Percentiles rank a stretch among this genome's conserved stretches.
Evolutionary conservation across 2,888 invertebrate species (phyloP).

Genomic region (Listrodromus nycthemerus): DNA sequence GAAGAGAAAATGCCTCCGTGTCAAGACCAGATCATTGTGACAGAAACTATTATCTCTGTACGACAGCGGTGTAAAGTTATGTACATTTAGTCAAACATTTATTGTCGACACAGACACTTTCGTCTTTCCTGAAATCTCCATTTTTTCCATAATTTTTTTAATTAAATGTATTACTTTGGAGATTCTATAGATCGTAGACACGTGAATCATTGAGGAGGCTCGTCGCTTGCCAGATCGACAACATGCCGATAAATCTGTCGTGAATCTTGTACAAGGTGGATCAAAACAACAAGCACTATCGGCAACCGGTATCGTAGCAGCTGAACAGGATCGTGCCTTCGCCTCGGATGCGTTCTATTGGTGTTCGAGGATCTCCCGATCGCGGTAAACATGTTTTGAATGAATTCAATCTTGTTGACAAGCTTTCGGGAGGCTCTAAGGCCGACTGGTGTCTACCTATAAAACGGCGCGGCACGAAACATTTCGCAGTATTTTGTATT

Average conservation of each 20-base stretch:
- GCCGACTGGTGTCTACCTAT: constrained; percentile 72
- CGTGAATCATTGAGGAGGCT: no score
- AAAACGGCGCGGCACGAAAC: constrained; percentile 70
- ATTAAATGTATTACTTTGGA: no score
- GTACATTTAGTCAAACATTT: no score
- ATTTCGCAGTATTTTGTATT: constrained; percentile 63
- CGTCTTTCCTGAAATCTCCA: no score
- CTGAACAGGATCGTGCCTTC: constrained; percentile 75
- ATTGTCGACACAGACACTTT: no score
- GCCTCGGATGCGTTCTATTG: constrained; percentile 71
- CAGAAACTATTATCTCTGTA: not conserved
- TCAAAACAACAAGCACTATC: constrained; percentile 49
- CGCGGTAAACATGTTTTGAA: constrained; percentile 77
- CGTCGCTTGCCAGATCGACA: no score
- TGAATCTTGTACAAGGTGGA: no score
- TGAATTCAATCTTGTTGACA: constrained; percentile 69
- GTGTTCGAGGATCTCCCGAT: constrained; percentile 49
- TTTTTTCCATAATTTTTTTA: no score
- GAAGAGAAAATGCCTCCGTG: constrained; percentile 41
- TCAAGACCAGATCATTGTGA: constrained; percentile 3
- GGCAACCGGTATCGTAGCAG: constrained; percentile 68
- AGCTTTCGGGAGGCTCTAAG: constrained; percentile 59
- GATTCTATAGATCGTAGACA: no score
- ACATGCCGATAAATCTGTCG: no score
- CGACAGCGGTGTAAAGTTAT: not conserved